These are phyloP conservation scores for Acleris holmiana DNA, from an alignment of 2,888 invertebrate genomes.

Conservation along the genomic window DNA sequence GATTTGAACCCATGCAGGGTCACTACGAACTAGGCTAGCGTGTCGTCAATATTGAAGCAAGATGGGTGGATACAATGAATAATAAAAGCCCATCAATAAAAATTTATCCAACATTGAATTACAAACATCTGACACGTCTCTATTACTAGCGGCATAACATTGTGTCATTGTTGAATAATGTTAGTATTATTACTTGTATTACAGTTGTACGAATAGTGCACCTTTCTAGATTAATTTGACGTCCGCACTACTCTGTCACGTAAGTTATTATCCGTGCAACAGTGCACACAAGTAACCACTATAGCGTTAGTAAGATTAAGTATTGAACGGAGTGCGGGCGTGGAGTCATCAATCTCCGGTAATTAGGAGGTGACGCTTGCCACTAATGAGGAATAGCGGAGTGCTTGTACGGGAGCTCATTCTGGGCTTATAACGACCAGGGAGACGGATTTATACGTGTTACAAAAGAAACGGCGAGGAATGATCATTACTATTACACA, in stretches of 20 bases:
- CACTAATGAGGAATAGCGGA: constrained; percentile 59
- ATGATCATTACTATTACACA: too few relatives aligned
- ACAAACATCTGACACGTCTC: too few relatives aligned
- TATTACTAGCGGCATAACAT: too few relatives aligned
- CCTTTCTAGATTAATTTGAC: constrained; percentile 3
- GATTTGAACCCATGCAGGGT: too few relatives aligned
- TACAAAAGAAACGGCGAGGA: neutral
- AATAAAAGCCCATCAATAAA: too few relatives aligned
- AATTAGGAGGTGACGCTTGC: constrained; percentile 70
- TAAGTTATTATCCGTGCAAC: constrained; percentile 20
- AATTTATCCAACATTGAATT: too few relatives aligned
- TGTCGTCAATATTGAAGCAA: too few relatives aligned
- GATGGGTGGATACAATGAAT: too few relatives aligned
- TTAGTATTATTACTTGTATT: too few relatives aligned
- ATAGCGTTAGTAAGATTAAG: constrained; percentile 35
- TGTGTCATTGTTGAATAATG: too few relatives aligned
- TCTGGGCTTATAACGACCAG: constrained; percentile 17
- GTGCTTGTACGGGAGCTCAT: constrained; percentile 7
- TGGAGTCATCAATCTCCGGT: constrained; percentile 73
- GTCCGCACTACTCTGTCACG: neutral
- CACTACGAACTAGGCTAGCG: too few relatives aligned
- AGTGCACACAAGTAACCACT: constrained; percentile 14
- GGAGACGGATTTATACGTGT: constrained; percentile 19
- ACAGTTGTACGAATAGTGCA: neutral
- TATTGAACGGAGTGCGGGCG: constrained; percentile 54